Evolutionary conservation across 2,113 vertebrate genomes (phyloP), one percentile per base, ranked within the genome.

Genomic region (Pachypanchax playfairii): DNA sequence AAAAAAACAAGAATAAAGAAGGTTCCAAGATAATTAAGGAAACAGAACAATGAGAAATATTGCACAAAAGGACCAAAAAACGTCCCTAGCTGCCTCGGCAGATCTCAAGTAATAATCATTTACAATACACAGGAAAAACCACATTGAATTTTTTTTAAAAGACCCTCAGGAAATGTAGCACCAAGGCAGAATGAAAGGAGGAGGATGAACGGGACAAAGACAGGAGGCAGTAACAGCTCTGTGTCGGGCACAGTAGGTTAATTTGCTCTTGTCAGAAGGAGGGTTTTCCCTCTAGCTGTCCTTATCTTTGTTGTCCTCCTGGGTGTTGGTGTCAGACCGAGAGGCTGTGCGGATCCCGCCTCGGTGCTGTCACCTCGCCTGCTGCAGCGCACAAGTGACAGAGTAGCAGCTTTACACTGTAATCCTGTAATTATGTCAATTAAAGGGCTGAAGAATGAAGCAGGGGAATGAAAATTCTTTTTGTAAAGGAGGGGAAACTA

Each of bases 381-480:
- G 70, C 63, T 73, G 48, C 51, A 61, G 75, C 77, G 2, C 77
- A 36, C 51, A 50, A 82, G 72, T 86, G 86, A 82, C 80, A 79
- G 77, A 82, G 83, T 63, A 72, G 79, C 70, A 74, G 85, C 82
- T 87, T 86, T 88, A 67, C 60, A 60, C 67, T 75, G 78, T 90
- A 90, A 90, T 90, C 89, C 84, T 56, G 77, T 90, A 90, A 90
- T 90, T 87, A 89, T 84, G 85, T 81, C 89, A 87, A 89, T 88
- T 88, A 90, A 71, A 56, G 62, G 62, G 71, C 77, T 71, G 75
- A 68, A 41, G 76, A 69, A 69, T 57, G 57, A 63, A 59, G 46
- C 21, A 20, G 78, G 52, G 69, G 54, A 57, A 69, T 67, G 33
- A 43, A 67, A 70, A 85, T 69, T 76, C 42, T 22, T 39, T 69